Evolutionary conservation across 2,888 invertebrate genomes (phyloP), one percentile per base, ranked within the genome.

Genomic region (Caenorhabditis zanzibari): DNA sequence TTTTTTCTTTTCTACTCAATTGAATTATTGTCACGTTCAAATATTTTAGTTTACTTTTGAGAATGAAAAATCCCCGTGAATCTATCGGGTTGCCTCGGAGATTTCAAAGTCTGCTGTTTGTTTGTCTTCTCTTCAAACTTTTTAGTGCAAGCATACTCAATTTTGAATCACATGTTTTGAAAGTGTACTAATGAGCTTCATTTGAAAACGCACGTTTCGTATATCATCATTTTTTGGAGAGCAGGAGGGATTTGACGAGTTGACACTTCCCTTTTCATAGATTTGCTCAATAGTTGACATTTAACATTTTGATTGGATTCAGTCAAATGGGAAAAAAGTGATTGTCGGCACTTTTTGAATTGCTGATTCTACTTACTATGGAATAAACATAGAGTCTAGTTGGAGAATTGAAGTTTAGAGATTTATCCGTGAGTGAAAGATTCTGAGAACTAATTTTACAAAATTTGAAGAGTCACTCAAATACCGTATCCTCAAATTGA

Each of bases 21-120:
- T 47, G 19, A n/a, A 19, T 19, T 19, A 9, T 47, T 19, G 19
- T 19, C 49, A 49, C n/a, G 19, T 19, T 5, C 3, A 49, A 19
- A 6, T 10, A 6, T 12, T 38, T 12, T 12, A 38, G 10, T 56
- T 26, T 26, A 16, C 22, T 35, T 41, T 61, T 61, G 38, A 4
- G 26, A 26, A 22, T 38, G 32, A 38, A 10, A 38, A 38, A 32
- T 32, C 32, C 7, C 32, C 38, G 38, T 38, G 38, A 38, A 32
- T 12, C 28, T 54, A 24, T 64, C 56, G 14, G 66, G 76, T 75
- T 68, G 75, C 75, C 76, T 41, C 19, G 76, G 68, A 24, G 59
- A 76, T 56, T 66, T 52, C 32, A 54, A n/a, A n/a, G 24, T 32
- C 26, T 14, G 6, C 47, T 54, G 2, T 26, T 74, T 63, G n/a